Base-by-base conservation (phyloP, 2,888 invertebrate species). In the Cheiracanthium punctorium region DNA sequence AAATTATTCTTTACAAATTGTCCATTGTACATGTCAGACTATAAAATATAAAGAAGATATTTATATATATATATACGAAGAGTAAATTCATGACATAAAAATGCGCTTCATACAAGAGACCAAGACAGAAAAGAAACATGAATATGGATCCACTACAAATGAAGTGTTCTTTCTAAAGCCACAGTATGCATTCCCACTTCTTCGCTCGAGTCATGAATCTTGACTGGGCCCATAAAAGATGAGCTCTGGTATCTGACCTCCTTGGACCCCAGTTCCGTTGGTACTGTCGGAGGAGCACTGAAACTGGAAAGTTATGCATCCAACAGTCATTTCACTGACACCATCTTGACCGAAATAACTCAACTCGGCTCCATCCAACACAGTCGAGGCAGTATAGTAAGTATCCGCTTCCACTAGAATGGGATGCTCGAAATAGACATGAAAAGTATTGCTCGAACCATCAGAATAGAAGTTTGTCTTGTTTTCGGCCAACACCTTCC, bases 301-400 rank as follows among this genome's bases (percentile, higher is more conserved):
- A 93, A 98, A 98, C 93, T 98, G 98, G 93, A 98, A 98, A 88
- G 96, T 97, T 82, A 98, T 97, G 91, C 95, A 96, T 4, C 97
- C 97, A 91, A 96, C 96, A 80, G 95, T 95, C 65, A 98, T 96
- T 92, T 98, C 98, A 90, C 97, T 96, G 94, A 98, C 94, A 29
- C 98, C 98, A 92, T 98, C 98, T 92, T 98, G 98, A 7, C 98
- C 98, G 92, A 98, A 98, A 92, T 98, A 98, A 92, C 97, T 97
- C 89, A 98, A 93, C 92, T 98, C 98, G 84, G 95, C 95, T 14
- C 98, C 98, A 91, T 98, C 98, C 28, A 98, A 93, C 89, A 98
- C 95, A 0, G 96, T 98, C n/a, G 97, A 97, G 12, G 98, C 98
- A 1, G 98, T 98, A 92, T 98, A 98, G 91, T 96, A 97, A 84